Evolutionary conservation across 2,888 invertebrate species (phyloP).

Genomic region (Willowsia nigromaculata): DNA sequence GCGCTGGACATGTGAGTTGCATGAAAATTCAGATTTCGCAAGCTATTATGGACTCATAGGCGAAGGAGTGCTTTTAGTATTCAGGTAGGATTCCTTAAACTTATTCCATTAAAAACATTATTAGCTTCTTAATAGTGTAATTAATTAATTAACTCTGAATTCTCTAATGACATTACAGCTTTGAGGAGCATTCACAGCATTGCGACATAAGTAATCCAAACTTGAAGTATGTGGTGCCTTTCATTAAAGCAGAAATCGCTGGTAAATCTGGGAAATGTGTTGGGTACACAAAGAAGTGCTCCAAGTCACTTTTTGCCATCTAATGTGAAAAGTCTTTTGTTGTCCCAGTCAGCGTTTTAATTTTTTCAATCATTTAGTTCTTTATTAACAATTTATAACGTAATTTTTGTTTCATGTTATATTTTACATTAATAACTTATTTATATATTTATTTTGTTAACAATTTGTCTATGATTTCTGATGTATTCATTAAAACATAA

Average conservation of each 20-base stretch:
- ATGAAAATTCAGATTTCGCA: conserved; percentile 60
- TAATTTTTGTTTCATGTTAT: too few species aligned
- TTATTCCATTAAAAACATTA: too few species aligned
- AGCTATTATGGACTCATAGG: conserved; percentile 57
- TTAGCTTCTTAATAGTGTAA: not conserved
- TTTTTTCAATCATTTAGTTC: not conserved
- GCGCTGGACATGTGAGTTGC: conserved; percentile 76
- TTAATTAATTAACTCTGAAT: not conserved
- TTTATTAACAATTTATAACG: too few species aligned
- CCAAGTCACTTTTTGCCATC: not conserved
- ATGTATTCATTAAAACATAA: too few species aligned
- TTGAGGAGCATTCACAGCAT: not conserved
- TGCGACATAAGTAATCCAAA: not conserved
- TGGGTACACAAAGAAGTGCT: conserved; percentile 47
- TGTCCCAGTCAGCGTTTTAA: not conserved
- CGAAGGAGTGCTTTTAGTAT: not conserved
- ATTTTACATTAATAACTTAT: too few species aligned
- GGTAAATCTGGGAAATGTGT: conserved; percentile 50
- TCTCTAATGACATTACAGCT: not conserved
- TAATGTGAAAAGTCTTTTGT: not conserved
- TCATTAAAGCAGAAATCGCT: conserved; percentile 51
- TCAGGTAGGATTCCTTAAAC: conserved; percentile 50
- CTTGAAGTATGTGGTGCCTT: conserved; percentile 26
- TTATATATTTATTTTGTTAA: too few species aligned
- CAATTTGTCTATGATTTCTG: too few species aligned